Evolutionary conservation across 1,140 invertebrate genomes (phyloP), one percentile per base, ranked within the genome.

Genomic region (Mylabris phalerata): DNA sequence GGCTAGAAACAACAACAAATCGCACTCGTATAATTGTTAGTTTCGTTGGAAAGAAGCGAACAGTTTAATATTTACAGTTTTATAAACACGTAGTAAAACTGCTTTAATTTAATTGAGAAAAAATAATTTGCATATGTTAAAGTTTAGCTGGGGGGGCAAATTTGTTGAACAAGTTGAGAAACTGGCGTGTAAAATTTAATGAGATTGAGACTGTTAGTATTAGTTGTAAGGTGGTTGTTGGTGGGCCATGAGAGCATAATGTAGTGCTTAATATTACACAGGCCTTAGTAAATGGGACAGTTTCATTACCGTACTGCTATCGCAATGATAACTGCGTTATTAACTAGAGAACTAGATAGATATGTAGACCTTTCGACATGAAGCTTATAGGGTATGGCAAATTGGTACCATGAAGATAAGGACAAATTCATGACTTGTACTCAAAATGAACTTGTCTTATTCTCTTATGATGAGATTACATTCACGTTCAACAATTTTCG

Each of bases 341-440:
- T 64, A 64, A 64, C 59, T 64, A 55, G 50, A 58, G 59, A 57
- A 58, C 46, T 48, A 61, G 59, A 64, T 61, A 64, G 62, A 64
- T 64, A 64, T 60, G 59, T 61, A 56, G 62, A 64, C 62, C 59
- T 64, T 59, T 61, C 59, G 57, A 64, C 62, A 64, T 57, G 55
- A 45, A 59, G 51, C 51, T 58, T 59, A 57, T 55, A 45, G 24
- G 13, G n/a, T 25, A 42, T 9, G 42, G 48, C 54, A 56, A 59
- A 55, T 54, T 49, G 50, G 50, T 45, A 48, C 39, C 47, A 10
- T 10, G 9, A 25, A 49, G 55, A 57, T 57, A 57, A 57, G 55
- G 47, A 57, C 55, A 41, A 57, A 57, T 55, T 55, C 52, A 55
- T 55, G 47, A 55, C 41, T 42, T n/a, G 19, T 19, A 19, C 19